These are phyloP conservation scores for Delphinus delphis DNA, from an alignment of 2,113 vertebrate species.

Conservation along the genomic window DNA sequence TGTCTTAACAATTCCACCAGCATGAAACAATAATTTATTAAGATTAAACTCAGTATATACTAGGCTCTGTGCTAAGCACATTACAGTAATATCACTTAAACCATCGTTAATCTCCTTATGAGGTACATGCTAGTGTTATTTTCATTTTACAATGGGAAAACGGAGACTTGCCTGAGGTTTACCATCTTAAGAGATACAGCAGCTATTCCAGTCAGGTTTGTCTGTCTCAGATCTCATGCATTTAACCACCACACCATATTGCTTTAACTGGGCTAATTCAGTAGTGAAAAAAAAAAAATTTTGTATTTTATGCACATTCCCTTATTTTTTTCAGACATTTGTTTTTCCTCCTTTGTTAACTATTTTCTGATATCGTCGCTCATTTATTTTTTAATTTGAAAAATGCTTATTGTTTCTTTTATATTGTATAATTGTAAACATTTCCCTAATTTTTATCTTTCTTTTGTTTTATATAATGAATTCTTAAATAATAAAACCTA, in stretches of 20 bases:
- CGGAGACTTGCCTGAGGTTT: not conserved
- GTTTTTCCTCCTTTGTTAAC: not conserved
- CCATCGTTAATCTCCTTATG: not conserved
- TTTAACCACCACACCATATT: not conserved
- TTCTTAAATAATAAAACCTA: not conserved
- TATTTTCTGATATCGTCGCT: not conserved
- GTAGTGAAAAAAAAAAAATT: not conserved
- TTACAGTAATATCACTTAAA: not conserved
- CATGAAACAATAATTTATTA: not conserved
- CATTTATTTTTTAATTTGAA: not conserved
- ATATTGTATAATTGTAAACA: not conserved
- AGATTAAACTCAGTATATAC: not conserved
- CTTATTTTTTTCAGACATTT: not conserved
- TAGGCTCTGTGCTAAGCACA: not conserved
- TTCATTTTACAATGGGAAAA: not conserved
- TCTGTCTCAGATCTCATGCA: not conserved
- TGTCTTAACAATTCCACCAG: not conserved
- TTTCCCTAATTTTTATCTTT: not conserved
- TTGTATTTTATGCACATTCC: not conserved
- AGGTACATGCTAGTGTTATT: not conserved
- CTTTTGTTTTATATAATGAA: not conserved
- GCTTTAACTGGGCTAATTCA: not conserved
- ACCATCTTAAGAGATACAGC: not conserved
- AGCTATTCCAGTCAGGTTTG: not conserved
- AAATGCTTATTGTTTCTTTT: not conserved